A percentile compares a stretch with the other conserved stretches of the same genome.
Conservation (phyloP, 2,888 invertebrate species). For the Tipula lateralis region DNA sequence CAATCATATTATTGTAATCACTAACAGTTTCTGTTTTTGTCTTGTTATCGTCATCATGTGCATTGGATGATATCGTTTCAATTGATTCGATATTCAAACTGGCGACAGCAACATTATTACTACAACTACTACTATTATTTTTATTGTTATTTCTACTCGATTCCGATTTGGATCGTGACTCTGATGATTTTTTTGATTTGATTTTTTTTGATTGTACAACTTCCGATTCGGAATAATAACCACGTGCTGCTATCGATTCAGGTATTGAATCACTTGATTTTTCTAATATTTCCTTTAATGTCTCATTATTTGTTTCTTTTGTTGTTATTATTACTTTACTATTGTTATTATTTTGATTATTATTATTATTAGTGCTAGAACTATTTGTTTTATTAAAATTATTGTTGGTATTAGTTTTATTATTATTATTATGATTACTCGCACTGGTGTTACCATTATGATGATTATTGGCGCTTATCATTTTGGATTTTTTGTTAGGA, state of each 20-base stretch:
- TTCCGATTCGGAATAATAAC: slow-evolving; percentile 48
- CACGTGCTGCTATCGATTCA: slow-evolving; percentile 39
- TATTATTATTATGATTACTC: background rate
- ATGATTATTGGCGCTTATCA: background rate
- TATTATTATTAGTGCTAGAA: background rate
- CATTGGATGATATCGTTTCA: background rate
- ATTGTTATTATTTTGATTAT: background rate
- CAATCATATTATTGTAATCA: background rate
- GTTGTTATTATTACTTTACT: background rate
- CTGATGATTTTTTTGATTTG: slow-evolving; percentile 37
- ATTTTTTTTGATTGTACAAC: slow-evolving; percentile 35
- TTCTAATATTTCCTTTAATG: background rate
- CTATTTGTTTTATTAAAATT: background rate
- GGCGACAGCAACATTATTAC: background rate
- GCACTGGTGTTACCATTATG: background rate
- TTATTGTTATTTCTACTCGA: slow-evolving; percentile 46
- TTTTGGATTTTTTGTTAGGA: slow-evolving; percentile 25
- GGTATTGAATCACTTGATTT: background rate
- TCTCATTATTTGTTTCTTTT: background rate
- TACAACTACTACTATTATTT: slow-evolving; percentile 38
- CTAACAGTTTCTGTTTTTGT: background rate
- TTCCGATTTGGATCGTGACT: slow-evolving; percentile 50
- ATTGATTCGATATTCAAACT: background rate
- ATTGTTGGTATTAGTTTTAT: background rate
- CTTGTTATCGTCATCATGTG: background rate